Base-by-base conservation (phyloP, 1,140 invertebrate species). In the Dendroctonus ponderosae region DNA sequence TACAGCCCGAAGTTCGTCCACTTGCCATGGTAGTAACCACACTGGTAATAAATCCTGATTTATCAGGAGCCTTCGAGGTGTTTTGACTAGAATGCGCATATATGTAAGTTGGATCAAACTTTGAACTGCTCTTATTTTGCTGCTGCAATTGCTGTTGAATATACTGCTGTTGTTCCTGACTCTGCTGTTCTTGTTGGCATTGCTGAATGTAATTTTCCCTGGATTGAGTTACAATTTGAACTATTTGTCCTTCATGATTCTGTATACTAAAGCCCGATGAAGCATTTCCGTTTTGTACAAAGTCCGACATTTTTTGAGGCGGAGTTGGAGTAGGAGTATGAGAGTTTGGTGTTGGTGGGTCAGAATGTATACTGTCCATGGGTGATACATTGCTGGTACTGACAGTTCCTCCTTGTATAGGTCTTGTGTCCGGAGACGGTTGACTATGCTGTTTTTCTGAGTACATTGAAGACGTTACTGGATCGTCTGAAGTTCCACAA, bases 351-450 rank as follows among this genome's bases (percentile, higher is more conserved):
- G 73, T 72, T 4, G 83, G 82, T 5, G 81, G 80, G 68, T 81
- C 80, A 77, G 82, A 80, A 52, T 77, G 76, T 51, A 80, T 70
- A 3, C 80, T 84, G 60, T 87, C 85, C 9, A 85, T 80, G 0
- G 86, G 85, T 6, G 87, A 88, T 11, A 87, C 86, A 70, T 89
- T 87, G 76, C 88, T 90, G 2, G 89, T 90, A 71, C 87, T 89
- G 5, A 91, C 86, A 7, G 88, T 85, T 2, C 87, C 88, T 11
- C 88, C 88, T 79, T 90, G 88, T 66, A 90, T 90, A 0, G 88
- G 89, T 67, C 86, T 81, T 9, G 84, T 83, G 74, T 89, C 82
- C 46, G 81, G 74, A 53, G 76, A 75, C 66, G 80, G 70, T 50
- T 79, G 76, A 61, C 74, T 76, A 37, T 71, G 76, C 70, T 81